These are phyloP conservation scores for Dryobates pubescens DNA, from an alignment of 2,797 vertebrate species.

Conservation along the genomic window DNA sequence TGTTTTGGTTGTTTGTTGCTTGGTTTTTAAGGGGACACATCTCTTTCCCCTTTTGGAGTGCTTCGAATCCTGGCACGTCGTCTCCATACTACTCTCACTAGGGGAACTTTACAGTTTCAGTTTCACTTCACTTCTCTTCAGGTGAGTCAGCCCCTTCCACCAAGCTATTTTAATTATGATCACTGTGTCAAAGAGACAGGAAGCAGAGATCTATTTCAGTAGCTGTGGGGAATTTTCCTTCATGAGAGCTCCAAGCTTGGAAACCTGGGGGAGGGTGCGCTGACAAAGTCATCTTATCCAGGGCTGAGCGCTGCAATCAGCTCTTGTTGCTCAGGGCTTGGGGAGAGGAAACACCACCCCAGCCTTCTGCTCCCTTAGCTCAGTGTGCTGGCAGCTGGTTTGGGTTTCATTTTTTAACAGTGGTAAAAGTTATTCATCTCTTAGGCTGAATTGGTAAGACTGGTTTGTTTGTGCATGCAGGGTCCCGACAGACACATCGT, in stretches of 20 bases:
- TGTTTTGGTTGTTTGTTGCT: too few relatives aligned
- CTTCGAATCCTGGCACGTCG: background rate
- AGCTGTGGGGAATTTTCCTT: background rate
- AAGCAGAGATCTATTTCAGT: background rate
- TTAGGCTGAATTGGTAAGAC: background rate
- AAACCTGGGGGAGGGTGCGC: background rate
- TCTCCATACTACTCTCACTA: background rate
- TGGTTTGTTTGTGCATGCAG: background rate
- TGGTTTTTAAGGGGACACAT: background rate
- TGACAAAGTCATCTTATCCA: background rate
- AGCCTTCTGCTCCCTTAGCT: background rate
- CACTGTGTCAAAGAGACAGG: background rate
- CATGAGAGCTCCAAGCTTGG: background rate
- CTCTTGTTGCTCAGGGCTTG: background rate
- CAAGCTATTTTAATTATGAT: background rate
- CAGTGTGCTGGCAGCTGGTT: background rate
- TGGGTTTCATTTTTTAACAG: background rate
- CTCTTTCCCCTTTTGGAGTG: background rate
- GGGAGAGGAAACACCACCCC: background rate
- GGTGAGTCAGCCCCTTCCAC: background rate
- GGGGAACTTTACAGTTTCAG: background rate
- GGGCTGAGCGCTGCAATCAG: background rate
- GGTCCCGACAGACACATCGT: background rate
- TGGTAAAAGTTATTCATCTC: background rate
- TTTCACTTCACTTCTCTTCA: background rate